Conservation (phyloP, 2,888 invertebrate species). For the Pecten maximus region DNA sequence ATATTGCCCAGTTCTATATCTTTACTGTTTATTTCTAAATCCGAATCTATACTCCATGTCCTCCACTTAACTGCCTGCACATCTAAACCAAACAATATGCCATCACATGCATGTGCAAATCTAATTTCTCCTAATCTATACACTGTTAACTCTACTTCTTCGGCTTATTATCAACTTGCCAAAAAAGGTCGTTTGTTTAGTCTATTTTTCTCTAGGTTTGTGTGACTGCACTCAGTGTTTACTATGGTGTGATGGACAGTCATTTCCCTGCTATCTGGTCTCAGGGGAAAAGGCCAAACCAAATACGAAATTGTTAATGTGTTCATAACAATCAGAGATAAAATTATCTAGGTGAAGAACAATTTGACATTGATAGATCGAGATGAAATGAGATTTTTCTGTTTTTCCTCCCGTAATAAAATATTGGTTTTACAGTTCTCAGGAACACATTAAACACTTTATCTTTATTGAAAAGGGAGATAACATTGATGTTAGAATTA, state of each 20-base stretch:
- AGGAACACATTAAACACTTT: not conserved
- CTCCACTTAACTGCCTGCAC: not conserved
- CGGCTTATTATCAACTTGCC: not conserved
- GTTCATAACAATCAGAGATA: not conserved
- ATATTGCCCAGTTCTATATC: not conserved
- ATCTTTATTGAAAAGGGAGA: not conserved
- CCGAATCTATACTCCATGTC: not conserved
- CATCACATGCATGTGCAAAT: slow-evolving; percentile 6
- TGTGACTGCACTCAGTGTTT: slow-evolving; percentile 8
- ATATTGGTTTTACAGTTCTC: not conserved
- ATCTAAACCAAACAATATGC: slow-evolving; percentile 15
- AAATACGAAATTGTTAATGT: not conserved
- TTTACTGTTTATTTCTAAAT: not conserved
- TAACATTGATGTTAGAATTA: not conserved
- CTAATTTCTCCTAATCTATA: not conserved
- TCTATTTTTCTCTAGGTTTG: not conserved
- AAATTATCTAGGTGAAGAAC: not conserved
- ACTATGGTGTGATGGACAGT: not conserved
- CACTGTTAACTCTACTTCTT: not conserved
- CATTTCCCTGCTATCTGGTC: not conserved
- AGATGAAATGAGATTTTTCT: not conserved
- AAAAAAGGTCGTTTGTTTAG: slow-evolving; percentile 22
- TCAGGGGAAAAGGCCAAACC: not conserved
- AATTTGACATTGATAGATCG: slow-evolving; percentile 11
- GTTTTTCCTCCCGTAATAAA: not conserved